Base-by-base conservation (phyloP, 2,113 vertebrate species). In the Sciurus niger region DNA sequence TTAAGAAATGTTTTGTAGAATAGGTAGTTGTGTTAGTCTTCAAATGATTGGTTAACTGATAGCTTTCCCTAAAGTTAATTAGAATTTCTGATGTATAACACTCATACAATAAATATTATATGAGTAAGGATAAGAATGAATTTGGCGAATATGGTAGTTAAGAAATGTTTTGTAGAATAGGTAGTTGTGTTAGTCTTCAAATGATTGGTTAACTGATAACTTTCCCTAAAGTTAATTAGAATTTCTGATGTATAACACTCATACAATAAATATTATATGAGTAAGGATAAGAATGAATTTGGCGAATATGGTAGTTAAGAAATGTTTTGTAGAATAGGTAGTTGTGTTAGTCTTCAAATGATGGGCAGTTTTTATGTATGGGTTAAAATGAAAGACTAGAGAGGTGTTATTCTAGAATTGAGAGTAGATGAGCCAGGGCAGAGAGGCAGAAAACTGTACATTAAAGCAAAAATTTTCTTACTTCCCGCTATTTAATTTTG, bases 151-250 rank as follows among this genome's bases (percentile, higher is more conserved):
- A 63, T 51, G 8, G 11, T 80, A 94, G 67, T 55, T 30, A 70
- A 80, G 73, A 92, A 85, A 72, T 89, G 40, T 77, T 72, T 85
- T 89, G 4, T 85, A 58, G 53, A 89, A 87, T 43, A 65, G 67
- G 32, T 51, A 89, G 4, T 89, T 89, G 55, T 92, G 22, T 20
- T 22, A 83, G 24, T 83, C 13, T 2, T 95, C 51, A 51, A 76
- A 30, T 74, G 18, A 30, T 96, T 37, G 37, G 37, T 37, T 37
- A 37, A 37, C 37, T n/a, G 18, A 70, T 3, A 16, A 28, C 14
- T 73, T 53, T 83, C 4, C 0, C 18, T 67, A 68, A 90, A 92
- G 13, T 13, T 22, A 78, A 0, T 58, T 79, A 77, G 46, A 95
- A 13, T 84, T 78, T 22, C 30, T 76, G 13, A 0, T 60, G 53